Conservation (phyloP, 2,888 invertebrate genomes). For the Drosophila mimica region DNA sequence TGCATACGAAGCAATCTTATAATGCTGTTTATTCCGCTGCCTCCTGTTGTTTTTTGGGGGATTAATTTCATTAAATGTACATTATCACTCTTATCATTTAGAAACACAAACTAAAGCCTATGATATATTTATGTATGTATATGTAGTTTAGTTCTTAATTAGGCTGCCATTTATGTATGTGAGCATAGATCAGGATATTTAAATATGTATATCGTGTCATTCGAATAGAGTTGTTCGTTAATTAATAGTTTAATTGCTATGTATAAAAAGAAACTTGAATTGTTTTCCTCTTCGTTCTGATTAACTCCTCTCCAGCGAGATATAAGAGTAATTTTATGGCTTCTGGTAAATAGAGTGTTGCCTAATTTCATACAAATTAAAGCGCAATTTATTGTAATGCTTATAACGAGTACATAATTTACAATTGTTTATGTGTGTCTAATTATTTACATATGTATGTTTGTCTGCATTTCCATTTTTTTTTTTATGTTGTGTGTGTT, state of each 20-base stretch:
- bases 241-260: constrained; percentile 27
- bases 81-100: constrained; percentile 75
- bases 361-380: constrained; percentile 47
- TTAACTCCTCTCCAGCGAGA: constrained; percentile 21
- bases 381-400: constrained; percentile 45
- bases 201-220: constrained; percentile 22
- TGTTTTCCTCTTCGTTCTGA: constrained; percentile 20
- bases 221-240: constrained; percentile 28
- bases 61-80: constrained; percentile 66
- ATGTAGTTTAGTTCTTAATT: constrained; percentile 44
- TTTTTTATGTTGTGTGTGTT: background rate
- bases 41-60: constrained; percentile 30
- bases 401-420: constrained; percentile 73
- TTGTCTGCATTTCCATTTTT: constrained; percentile 15
- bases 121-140: constrained; percentile 63
- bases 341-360: constrained; percentile 18
- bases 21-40: constrained; percentile 42
- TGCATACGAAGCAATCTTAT: constrained; percentile 62
- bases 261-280: constrained; percentile 18
- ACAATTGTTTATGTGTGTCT: constrained; percentile 55
- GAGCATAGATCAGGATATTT: constrained; percentile 41
- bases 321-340: constrained; percentile 1
- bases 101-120: constrained; percentile 79
- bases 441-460: constrained; percentile 66
- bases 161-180: constrained; percentile 46